Evolutionary conservation across 2,797 vertebrate genomes (phyloP).

Genomic region (Micrastur ruficollis): DNA sequence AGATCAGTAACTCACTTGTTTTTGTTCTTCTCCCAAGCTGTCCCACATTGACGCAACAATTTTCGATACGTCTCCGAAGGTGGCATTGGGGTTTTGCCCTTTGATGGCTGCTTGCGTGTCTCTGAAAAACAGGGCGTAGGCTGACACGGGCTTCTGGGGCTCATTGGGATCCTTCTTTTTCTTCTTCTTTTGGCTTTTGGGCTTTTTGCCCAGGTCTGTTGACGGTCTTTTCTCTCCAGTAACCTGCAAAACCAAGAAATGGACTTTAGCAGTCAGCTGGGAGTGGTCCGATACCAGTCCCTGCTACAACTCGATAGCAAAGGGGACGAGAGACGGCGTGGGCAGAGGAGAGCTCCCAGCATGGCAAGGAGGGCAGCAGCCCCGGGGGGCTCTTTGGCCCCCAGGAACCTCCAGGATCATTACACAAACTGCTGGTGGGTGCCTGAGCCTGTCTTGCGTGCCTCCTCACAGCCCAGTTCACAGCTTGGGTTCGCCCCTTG

Average conservation of each 20-base stretch:
- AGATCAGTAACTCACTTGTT: conserved; percentile 82
- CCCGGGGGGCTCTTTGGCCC: background rate
- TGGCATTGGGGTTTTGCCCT: conserved; percentile 95
- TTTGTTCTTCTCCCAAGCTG: conserved; percentile 94
- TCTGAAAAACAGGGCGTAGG: conserved; percentile 97
- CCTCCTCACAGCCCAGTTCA: background rate
- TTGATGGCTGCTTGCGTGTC: conserved; percentile 98
- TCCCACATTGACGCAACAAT: conserved; percentile 99
- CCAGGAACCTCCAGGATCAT: background rate
- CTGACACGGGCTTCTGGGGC: conserved; percentile 95
- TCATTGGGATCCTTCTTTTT: conserved; percentile 99
- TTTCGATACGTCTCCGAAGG: conserved; percentile 97
- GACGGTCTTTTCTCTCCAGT: conserved; percentile 95
- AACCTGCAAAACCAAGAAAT: conserved; percentile 77
- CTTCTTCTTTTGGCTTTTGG: conserved; percentile 98
- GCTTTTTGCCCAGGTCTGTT: conserved; percentile 93
- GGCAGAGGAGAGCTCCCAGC: background rate
- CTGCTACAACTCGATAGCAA: background rate
- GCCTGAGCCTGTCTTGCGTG: background rate
- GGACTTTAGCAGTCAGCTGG: background rate
- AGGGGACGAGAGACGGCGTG: background rate
- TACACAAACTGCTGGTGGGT: background rate
- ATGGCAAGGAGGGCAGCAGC: background rate
- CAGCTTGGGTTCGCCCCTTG: background rate
- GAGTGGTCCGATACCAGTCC: background rate